Evolutionary conservation across 1,140 invertebrate species (phyloP).

Genomic region (Whitmania pigra): DNA sequence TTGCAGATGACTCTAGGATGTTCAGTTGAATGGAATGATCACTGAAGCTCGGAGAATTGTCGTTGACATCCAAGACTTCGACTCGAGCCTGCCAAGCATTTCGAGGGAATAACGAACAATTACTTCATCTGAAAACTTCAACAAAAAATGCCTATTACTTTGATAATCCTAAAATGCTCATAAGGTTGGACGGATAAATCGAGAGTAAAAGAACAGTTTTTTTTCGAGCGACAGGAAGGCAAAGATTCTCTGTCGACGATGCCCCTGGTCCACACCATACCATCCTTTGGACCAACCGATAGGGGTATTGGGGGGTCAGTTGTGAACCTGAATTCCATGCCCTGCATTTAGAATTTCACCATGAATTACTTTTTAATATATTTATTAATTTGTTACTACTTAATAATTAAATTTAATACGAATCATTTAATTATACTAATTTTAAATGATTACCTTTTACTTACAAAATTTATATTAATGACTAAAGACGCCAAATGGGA

Average conservation of each 20-base stretch:
- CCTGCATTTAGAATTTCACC: not conserved
- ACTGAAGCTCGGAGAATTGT: constrained; percentile 35
- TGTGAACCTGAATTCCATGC: constrained; percentile 13
- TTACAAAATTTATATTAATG: too few species aligned
- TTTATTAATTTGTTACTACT: too few species aligned
- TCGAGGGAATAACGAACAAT: not conserved
- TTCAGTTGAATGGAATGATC: constrained; percentile 25
- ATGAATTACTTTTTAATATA: too few species aligned
- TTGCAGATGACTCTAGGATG: constrained; percentile 30
- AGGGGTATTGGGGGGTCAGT: constrained; percentile 7
- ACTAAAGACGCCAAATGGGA: too few species aligned
- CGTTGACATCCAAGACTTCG: constrained; percentile 33
- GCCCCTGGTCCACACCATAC: constrained; percentile 13
- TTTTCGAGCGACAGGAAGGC: constrained; percentile 4
- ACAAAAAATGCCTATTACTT: not conserved
- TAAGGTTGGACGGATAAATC: constrained; percentile 20
- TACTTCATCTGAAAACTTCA: not conserved
- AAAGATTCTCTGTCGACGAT: constrained; percentile 22
- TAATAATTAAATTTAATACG: too few species aligned
- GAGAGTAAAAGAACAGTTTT: constrained; percentile 13
- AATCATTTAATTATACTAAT: too few species aligned
- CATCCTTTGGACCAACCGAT: constrained; percentile 11
- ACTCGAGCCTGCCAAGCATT: constrained; percentile 21
- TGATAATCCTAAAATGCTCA: constrained; percentile 21
- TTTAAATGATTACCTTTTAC: too few species aligned